Percentiles rank a stretch among this genome's conserved stretches.
Evolutionary conservation across 1,140 invertebrate genomes (phyloP).

Genomic region (Drosophila triauraria): DNA sequence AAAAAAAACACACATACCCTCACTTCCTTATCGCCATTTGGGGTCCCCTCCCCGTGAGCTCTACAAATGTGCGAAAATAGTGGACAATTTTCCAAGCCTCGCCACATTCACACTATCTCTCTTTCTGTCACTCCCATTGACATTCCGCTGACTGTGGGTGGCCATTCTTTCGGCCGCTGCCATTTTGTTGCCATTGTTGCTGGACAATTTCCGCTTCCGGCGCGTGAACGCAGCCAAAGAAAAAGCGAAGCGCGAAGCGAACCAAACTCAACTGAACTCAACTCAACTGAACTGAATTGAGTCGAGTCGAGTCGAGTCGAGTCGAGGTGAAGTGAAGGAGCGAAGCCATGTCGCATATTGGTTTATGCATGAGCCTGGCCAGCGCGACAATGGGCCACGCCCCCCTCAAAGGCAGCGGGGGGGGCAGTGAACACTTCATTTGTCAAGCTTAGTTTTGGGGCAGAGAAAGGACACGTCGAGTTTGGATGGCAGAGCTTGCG

Average conservation of each 20-base stretch:
- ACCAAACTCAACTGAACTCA: slow-evolving; percentile 21
- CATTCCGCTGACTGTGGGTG: slow-evolving; percentile 26
- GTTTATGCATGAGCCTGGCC: slow-evolving; percentile 74
- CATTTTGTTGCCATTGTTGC: slow-evolving; percentile 78
- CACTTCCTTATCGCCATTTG: slow-evolving; percentile 7
- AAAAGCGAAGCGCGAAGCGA: slow-evolving; percentile 26
- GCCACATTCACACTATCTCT: slow-evolving; percentile 11
- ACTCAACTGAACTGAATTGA: slow-evolving; percentile 11
- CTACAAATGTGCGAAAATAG: slow-evolving; percentile 78
- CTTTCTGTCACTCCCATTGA: slow-evolving; percentile 6
- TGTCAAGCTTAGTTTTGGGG: slow-evolving; percentile 59
- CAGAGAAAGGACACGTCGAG: slow-evolving; percentile 15
- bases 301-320: neutral
- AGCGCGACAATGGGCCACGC: slow-evolving; percentile 33
- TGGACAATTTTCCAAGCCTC: slow-evolving; percentile 58
- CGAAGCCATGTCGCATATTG: slow-evolving; percentile 63
- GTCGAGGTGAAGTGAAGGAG: neutral
- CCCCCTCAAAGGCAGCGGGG: slow-evolving; percentile 1
- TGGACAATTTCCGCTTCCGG: slow-evolving; percentile 81
- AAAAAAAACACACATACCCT: neutral
- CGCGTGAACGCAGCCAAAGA: slow-evolving; percentile 64
- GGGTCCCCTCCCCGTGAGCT: slow-evolving; percentile 22
- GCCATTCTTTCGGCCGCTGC: slow-evolving; percentile 62
- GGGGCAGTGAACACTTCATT: slow-evolving; percentile 70
- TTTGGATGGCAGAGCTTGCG: neutral